These are phyloP conservation scores for Grammomys surdaster DNA, from an alignment of 2,113 vertebrate species.

Conservation along the genomic window DNA sequence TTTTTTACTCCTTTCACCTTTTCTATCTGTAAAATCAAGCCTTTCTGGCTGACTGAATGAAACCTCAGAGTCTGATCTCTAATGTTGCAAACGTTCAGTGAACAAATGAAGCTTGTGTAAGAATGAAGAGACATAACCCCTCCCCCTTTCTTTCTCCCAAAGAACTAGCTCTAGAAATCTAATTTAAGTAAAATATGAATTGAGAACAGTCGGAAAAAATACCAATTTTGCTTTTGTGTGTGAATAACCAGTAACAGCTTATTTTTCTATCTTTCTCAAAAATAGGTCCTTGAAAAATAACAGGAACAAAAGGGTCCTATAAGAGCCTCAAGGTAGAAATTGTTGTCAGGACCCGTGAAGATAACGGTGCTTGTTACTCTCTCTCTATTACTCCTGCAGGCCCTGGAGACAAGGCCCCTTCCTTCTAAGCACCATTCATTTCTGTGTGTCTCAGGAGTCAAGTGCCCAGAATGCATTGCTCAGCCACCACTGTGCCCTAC, in stretches of 20 bases:
- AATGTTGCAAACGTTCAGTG: slow-evolving; percentile 7
- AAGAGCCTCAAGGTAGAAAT: slow-evolving; percentile 17
- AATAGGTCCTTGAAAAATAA: slow-evolving; percentile 36
- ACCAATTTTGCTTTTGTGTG: slow-evolving; percentile 49
- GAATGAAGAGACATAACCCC: not conserved
- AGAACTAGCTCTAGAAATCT: slow-evolving; percentile 23
- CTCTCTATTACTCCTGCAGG: not conserved
- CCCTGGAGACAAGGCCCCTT: not conserved
- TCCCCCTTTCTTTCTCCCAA: not conserved
- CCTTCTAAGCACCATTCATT: not conserved
- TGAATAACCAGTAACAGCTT: slow-evolving; percentile 9
- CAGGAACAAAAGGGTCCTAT: not conserved
- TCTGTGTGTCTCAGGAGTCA: not conserved
- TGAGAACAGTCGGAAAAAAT: slow-evolving; percentile 2
- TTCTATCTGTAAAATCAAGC: slow-evolving; percentile 33
- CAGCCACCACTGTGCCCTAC: too few species aligned
- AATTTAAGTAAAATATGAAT: slow-evolving; percentile 49
- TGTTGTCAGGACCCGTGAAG: not conserved
- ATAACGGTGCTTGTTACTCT: not conserved
- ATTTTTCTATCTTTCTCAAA: slow-evolving; percentile 68
- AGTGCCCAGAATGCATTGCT: not conserved
- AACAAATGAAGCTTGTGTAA: not conserved
- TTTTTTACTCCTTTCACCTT: not conserved
- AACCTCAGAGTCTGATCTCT: slow-evolving; percentile 9
- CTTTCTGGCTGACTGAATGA: not conserved